Evolutionary conservation across 2,113 vertebrate genomes (phyloP), one percentile per base, ranked within the genome.

Genomic region (Tupaia tana): DNA sequence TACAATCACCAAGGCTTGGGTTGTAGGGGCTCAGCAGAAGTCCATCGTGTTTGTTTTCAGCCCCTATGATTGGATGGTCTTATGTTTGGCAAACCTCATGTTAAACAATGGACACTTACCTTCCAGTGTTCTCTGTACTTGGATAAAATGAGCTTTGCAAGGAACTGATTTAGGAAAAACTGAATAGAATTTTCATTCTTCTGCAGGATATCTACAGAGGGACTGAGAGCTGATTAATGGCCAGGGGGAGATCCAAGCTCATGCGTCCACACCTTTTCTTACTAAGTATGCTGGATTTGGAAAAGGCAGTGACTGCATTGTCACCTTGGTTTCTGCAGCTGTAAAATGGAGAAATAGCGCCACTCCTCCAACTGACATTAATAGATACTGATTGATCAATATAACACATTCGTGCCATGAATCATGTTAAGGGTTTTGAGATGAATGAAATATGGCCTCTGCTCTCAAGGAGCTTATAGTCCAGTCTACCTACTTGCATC

Each of bases 61-160:
- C 22, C 31, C 54, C 29, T 90, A 63, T 71, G 52, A 85, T 27
- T 74, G 59, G 59, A 79, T 16, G 63, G 58, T 91, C 71, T 63
- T 77, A 12, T 43, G 66, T 56, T 94, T 66, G 64, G 31, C 79
- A 93, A 93, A 73, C 24, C 24, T 31, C 22, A 12, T 13, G 27
- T 27, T 84, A 66, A 85, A 79, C 9, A n/a, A 58, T 18, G 70
- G n/a, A 58, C 89, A 9, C 54, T 89, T 87, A 83, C 31, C 63
- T 91, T 81, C 64, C 34, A 58, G 7, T 67, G 54, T 5, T 92
- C 77, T 77, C 90, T 93, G 69, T 20, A 63, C 19, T 31, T 54
- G n/a, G 43, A 58, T 92, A 91, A 67, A 43, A 64, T 52, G 54
- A 94, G 10, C 78, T 79, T 75, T 80, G 52, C 24, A 90, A 91